Conservation (phyloP, 2,113 vertebrate species). For the Cololabis saira region DNA sequence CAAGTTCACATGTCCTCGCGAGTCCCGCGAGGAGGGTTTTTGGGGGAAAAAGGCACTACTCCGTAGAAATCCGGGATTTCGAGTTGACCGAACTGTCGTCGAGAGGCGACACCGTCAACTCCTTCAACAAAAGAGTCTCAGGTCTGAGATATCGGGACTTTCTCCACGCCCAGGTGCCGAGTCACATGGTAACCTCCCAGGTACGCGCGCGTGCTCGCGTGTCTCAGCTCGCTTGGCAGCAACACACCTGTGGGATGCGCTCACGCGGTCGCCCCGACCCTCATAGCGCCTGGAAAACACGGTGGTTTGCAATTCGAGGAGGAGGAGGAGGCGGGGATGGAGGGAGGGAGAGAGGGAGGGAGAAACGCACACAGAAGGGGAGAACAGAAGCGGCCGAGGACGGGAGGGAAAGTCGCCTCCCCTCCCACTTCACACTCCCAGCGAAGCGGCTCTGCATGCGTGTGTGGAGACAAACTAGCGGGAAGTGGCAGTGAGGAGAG, state of each 20-base stretch:
- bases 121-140: conserved; percentile 64
- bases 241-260: conserved; percentile 81
- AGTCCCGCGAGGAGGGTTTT: no score
- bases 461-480: conserved; percentile 2
- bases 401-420: conserved; percentile 37
- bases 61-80: conserved; percentile 37
- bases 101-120: conserved; percentile 49
- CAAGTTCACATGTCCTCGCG: conserved; percentile 73
- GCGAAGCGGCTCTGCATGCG: background rate
- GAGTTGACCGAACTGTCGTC: conserved; percentile 25
- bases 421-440: conserved; percentile 54
- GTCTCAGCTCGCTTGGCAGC: conserved; percentile 20
- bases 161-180: conserved; percentile 84
- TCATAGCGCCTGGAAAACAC: conserved; percentile 46
- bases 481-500: background rate
- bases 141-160: conserved; percentile 51
- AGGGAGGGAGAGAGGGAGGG: background rate
- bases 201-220: conserved; percentile 71
- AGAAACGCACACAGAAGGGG: background rate
- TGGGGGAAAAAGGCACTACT: conserved; percentile 73
- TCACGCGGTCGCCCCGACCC: conserved; percentile 53
- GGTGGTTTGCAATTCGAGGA: conserved; percentile 29
- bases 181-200: conserved; percentile 83
- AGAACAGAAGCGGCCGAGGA: conserved; percentile 8
- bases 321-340: background rate